These are phyloP conservation scores for Gymnothorax javanicus DNA, from an alignment of 2,797 vertebrate genomes.

Conservation along the genomic window DNA sequence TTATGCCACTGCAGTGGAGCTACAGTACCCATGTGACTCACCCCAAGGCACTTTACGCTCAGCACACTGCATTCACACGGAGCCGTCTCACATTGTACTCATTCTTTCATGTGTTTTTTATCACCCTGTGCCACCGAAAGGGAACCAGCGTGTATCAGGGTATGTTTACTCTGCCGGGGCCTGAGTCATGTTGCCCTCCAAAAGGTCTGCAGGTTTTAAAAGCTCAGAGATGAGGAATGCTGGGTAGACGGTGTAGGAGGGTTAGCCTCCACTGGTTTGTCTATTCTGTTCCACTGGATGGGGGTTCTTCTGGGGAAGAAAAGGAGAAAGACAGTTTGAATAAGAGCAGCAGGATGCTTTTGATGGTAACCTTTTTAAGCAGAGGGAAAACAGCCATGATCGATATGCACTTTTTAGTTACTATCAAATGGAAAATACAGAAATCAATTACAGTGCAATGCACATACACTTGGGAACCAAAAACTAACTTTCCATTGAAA, in stretches of 20 bases:
- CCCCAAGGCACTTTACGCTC: conserved; percentile 44
- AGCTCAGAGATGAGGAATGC: conserved; percentile 33
- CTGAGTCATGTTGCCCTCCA: neutral
- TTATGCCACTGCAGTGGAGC: neutral
- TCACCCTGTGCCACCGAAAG: conserved; percentile 41
- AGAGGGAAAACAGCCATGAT: conserved; percentile 64
- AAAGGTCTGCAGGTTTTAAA: conserved; percentile 31
- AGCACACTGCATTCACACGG: conserved; percentile 49
- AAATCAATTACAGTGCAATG: neutral
- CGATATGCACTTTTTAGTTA: conserved; percentile 55
- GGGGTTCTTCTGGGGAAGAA: conserved; percentile 63
- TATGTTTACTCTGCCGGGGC: conserved; percentile 8
- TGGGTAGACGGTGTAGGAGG: conserved; percentile 44
- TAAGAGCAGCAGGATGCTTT: conserved; percentile 67
- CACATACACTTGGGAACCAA: neutral
- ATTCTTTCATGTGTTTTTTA: conserved; percentile 27
- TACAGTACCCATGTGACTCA: conserved; percentile 1
- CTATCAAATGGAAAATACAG: neutral
- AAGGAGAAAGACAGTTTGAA: conserved; percentile 59
- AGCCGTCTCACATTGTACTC: conserved; percentile 32
- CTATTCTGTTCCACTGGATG: conserved; percentile 67
- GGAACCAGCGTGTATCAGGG: conserved; percentile 38
- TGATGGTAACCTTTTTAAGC: conserved; percentile 58
- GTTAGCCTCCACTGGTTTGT: conserved; percentile 60
- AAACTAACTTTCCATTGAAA: conserved; percentile 9